Base-by-base conservation (phyloP, 2,113 vertebrate genomes). In the Engystomops pustulosus region DNA sequence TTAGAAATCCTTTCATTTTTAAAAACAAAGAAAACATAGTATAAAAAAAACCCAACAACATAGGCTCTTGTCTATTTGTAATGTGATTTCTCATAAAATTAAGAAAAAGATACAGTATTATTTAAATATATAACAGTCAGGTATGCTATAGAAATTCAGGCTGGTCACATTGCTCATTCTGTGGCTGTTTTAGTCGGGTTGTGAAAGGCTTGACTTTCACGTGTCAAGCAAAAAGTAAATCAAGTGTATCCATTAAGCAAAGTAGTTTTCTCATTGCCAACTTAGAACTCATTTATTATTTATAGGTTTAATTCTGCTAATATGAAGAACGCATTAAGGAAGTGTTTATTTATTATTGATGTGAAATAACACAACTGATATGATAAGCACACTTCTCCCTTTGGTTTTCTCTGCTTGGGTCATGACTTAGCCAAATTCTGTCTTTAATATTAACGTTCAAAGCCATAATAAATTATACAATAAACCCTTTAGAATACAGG, bases 191-290 rank as follows among this genome's bases (percentile, higher is more conserved):
- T 78, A 78, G 12, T 25, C 65, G 45, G 44, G 23, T 36, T 30
- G 14, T 51, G 30, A 70, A 23, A 30, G 51, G 27, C 45, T 70
- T 70, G 79, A 38, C 30, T 81, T 70, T 81, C 30, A 71, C 9
- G 25, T 72, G 15, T 51, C 67, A 71, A 38, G 32, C 55, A 49
- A 70, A 81, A 71, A 71, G 51, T 78, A 81, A 81, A 81, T 58
- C 34, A 81, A 71, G 30, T 55, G n/a, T 44, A 81, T 71, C 80
- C 80, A 81, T 81, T 81, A 81, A 72, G 80, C 68, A 71, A 81
- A 81, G 51, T 71, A 58, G 67, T 72, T 71, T 70, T 71, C 30
- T 81, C 80, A 81, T 81, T 71, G 67, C 68, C 80, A 81, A 81
- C 30, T 71, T 81, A 81, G 67, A 71, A 15, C n/a, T 69, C 36